Percentiles rank a stretch among this genome's conserved stretches.
phyloP scores from a whole-genome alignment of 2,113 vertebrate species.

The Chaetops frenatus region DNA sequence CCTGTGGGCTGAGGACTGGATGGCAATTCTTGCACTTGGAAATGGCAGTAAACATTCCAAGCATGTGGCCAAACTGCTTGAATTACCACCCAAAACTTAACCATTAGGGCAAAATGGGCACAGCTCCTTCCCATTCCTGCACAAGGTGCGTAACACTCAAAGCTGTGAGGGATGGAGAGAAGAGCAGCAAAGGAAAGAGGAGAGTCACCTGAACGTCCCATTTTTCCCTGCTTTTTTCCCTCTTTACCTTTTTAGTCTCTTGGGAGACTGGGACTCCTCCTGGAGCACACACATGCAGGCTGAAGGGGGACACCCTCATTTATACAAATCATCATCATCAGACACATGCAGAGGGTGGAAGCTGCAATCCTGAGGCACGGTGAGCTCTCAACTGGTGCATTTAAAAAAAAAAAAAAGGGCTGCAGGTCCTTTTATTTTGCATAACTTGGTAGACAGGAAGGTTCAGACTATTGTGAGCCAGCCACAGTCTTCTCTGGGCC shows the following conservation, averaged over 20 bases:
- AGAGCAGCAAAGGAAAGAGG: not conserved
- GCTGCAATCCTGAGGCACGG: not conserved
- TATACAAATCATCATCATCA: not conserved
- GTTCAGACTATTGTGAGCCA: not conserved
- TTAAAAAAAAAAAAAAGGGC: not conserved
- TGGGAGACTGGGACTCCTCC: not conserved
- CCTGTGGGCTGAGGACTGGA: not conserved
- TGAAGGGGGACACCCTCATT: not conserved
- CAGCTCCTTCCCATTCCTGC: not conserved
- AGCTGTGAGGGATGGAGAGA: not conserved
- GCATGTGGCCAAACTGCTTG: not conserved
- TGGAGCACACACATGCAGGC: not conserved
- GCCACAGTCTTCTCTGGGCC: not conserved
- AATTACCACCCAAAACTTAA: not conserved
- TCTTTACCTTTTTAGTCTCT: not conserved
- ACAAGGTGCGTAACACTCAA: not conserved
- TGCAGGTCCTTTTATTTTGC: not conserved
- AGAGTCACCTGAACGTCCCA: not conserved
- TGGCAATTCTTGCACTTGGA: not conserved
- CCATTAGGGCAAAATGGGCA: not conserved
- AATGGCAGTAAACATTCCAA: not conserved
- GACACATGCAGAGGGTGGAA: fast-evolving
- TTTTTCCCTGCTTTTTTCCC: not conserved
- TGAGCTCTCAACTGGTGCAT: not conserved
- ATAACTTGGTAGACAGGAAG: not conserved